These are phyloP conservation scores for Eristalis arbustorum DNA, from an alignment of 2,888 invertebrate genomes.

Conservation along the genomic window DNA sequence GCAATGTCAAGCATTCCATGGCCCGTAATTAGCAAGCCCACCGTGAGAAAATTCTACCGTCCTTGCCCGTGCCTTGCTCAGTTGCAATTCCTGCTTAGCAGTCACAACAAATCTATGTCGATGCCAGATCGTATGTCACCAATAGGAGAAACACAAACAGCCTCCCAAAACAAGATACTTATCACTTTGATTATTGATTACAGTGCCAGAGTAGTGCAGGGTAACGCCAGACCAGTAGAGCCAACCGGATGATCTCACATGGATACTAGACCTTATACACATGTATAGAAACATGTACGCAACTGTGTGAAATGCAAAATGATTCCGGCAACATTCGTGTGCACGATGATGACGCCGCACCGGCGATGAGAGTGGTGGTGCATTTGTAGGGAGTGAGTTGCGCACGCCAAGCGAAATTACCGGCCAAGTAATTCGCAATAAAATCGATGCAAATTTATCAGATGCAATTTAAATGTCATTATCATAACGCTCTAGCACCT, in stretches of 20 bases:
- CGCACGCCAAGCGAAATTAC: conserved; percentile 49
- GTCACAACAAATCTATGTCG: conserved; percentile 18
- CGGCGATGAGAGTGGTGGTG: neutral
- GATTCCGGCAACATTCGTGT: conserved; percentile 12
- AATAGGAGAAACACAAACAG: conserved; percentile 11
- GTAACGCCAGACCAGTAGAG: conserved; percentile 9
- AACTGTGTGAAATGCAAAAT: conserved; percentile 13
- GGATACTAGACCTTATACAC: conserved; percentile 33
- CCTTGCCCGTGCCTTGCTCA: neutral
- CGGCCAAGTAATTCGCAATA: conserved; percentile 51
- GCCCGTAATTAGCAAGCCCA: conserved; percentile 58
- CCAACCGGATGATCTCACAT: conserved; percentile 51
- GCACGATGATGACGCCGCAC: neutral
- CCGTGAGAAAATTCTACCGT: conserved; percentile 3
- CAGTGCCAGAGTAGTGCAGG: conserved; percentile 67
- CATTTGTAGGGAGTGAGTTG: conserved; percentile 8
- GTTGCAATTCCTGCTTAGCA: conserved; percentile 14
- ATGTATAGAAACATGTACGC: conserved; percentile 36
- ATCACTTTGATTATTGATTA: conserved; percentile 80
- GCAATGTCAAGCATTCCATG: conserved; percentile 60
- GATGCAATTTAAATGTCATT: conserved; percentile 74
- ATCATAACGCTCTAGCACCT: conserved; percentile 71
- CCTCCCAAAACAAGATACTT: conserved; percentile 77
- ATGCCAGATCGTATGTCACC: conserved; percentile 59
- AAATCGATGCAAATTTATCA: conserved; percentile 57